These are phyloP conservation scores for Molothrus aeneus DNA, from an alignment of 2,797 vertebrate genomes.

Conservation along the genomic window DNA sequence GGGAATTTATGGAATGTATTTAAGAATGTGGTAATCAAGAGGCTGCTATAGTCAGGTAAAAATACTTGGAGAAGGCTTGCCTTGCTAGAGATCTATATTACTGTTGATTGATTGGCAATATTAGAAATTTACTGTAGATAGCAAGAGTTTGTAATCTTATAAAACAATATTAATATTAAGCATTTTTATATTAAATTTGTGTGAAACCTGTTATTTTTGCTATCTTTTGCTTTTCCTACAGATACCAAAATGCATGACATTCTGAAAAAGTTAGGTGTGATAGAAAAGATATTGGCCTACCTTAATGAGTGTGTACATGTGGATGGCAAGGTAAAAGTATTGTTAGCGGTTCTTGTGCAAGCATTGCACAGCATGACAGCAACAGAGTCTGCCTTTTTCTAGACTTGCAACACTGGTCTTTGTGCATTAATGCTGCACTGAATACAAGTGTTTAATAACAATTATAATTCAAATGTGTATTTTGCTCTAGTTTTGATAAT, in stretches of 20 bases:
- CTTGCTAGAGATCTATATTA: not conserved
- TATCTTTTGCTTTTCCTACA: constrained; percentile 63
- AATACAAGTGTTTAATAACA: not conserved
- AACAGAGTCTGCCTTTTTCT: not conserved
- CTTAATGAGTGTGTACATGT: constrained; percentile 81
- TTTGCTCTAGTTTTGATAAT: not conserved
- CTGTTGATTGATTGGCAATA: not conserved
- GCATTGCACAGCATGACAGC: not conserved
- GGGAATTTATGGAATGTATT: not conserved
- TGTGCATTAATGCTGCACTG: not conserved
- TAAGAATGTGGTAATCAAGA: not conserved
- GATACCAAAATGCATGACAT: constrained; percentile 87
- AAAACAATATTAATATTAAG: not conserved
- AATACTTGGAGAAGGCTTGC: not conserved
- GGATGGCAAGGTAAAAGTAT: constrained; percentile 83
- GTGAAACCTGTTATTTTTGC: not conserved
- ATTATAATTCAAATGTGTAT: not conserved
- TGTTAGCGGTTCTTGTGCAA: not conserved
- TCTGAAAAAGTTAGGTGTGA: constrained; percentile 84
- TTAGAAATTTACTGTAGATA: not conserved
- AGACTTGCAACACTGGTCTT: not conserved
- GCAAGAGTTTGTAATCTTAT: not conserved
- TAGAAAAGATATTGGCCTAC: constrained; percentile 83
- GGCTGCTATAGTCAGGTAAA: not conserved
- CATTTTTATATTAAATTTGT: not conserved